Base-by-base conservation (phyloP, 2,113 vertebrate genomes). In the Smithornis capensis region DNA sequence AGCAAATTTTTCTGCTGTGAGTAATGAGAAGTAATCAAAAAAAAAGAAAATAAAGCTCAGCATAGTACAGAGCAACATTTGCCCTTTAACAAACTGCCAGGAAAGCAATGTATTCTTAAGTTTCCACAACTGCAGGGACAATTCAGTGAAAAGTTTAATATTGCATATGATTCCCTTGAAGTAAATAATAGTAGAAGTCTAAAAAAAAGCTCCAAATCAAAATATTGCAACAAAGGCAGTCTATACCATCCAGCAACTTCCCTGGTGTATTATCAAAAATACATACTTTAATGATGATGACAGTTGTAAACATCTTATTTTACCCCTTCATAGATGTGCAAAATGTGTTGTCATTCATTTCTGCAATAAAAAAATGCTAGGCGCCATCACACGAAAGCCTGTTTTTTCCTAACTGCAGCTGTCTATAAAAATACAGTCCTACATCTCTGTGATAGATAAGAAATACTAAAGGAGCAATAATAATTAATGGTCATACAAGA, bases 401-500 rank as follows among this genome's bases (percentile, higher is more conserved):
- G 81, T 6, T 94, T 97, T 96, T 97, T 95, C 96, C 94, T 96
- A 96, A 91, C 90, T 12, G 89, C 94, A 96, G 97, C 96, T 70
- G 92, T 95, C 97, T 95, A 93, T 97, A 97, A 97, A 98, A 98
- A 97, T 97, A 96, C 90, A 97, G 94, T 84, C 95, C 91, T 96
- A 83, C 91, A 88, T 97, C 97, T 96, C 96, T 93, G 83, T 95
- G 95, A 95, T 97, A 98, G 98, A 98, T 98, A 98, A 98, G 98
- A 97, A 97, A 97, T 96, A 95, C 97, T 97, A 85, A 97, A 98
- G 97, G 94, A 98, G 97, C 97, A 98, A 98, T 98, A 98, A 98
- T 98, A 98, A 98, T 98, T 98, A 98, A 98, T 98, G 98, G 96
- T 88, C 96, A 91, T 98, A 97, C 97, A 97, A 98, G 98, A 98